Conservation (phyloP, 2,888 invertebrate genomes). For the Agapostemon virescens region DNA sequence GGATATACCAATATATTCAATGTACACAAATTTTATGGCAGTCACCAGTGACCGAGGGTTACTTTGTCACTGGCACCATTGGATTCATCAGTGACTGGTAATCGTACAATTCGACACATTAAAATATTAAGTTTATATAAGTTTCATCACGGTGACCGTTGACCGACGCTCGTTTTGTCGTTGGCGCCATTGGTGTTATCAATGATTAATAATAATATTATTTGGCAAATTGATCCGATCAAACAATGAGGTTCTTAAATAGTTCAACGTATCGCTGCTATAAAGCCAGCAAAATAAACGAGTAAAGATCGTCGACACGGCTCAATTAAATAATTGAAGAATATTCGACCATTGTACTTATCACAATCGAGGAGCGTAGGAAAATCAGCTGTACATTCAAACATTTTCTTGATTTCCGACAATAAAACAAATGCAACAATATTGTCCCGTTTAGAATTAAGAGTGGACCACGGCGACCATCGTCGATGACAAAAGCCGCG, state of each 20-base stretch:
- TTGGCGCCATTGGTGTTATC: too few relatives aligned
- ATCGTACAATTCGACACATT: too few relatives aligned
- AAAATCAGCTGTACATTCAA: background rate
- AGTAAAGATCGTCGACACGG: background rate
- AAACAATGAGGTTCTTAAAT: background rate
- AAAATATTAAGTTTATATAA: too few relatives aligned
- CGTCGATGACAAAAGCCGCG: constrained; percentile 10
- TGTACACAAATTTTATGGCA: background rate
- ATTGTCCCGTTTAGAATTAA: background rate
- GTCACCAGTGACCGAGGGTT: constrained; percentile 5
- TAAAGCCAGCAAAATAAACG: background rate
- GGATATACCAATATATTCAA: too few relatives aligned
- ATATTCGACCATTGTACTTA: background rate
- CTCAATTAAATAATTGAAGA: background rate
- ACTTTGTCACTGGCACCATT: too few relatives aligned
- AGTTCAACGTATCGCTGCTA: background rate
- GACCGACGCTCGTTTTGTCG: too few relatives aligned
- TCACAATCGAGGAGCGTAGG: background rate
- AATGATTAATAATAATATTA: too few relatives aligned
- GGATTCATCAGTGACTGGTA: too few relatives aligned
- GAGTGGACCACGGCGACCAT: background rate
- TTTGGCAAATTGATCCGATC: too few relatives aligned
- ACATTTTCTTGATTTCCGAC: background rate
- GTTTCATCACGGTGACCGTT: too few relatives aligned
- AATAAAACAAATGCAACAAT: background rate